Percentiles rank a stretch among this genome's conserved stretches.
phyloP scores from a whole-genome alignment of 2,797 vertebrate species.

The Eulemur mongoz region DNA sequence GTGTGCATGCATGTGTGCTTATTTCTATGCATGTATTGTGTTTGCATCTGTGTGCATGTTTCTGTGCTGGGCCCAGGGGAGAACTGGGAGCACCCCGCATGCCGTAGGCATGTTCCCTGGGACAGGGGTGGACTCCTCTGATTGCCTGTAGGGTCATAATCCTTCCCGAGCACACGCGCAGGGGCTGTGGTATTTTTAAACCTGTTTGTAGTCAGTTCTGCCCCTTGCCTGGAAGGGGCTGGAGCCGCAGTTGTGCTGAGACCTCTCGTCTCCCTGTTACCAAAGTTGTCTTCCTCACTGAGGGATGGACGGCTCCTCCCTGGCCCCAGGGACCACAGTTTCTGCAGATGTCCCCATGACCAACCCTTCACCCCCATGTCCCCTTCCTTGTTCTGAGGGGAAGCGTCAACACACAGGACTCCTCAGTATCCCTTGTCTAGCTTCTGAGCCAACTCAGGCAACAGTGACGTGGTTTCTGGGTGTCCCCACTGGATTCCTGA shows the following conservation, averaged over 20 bases:
- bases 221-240: background rate
- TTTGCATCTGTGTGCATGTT: rapidly evolving
- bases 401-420: background rate
- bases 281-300: background rate
- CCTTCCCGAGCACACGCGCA: background rate
- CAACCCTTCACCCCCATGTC: rapidly evolving
- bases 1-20: background rate
- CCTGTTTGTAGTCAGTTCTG: background rate
- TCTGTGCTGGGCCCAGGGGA: background rate
- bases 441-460: background rate
- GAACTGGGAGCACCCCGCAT: background rate
- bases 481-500: too few relatives aligned
- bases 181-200: background rate
- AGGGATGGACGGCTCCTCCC: background rate
- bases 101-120: too few relatives aligned
- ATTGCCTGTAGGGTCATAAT: background rate
- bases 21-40: background rate
- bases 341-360: background rate
- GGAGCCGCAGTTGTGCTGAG: background rate
- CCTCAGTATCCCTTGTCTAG: background rate
- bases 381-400: background rate
- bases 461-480: background rate
- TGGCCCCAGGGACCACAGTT: background rate
- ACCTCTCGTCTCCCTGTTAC: background rate
- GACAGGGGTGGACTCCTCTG: background rate